Percentiles rank a stretch among this genome's conserved stretches.
phyloP scores from a whole-genome alignment of 64 coral and sea anemone species.

The Cladopsammia gracilis region DNA sequence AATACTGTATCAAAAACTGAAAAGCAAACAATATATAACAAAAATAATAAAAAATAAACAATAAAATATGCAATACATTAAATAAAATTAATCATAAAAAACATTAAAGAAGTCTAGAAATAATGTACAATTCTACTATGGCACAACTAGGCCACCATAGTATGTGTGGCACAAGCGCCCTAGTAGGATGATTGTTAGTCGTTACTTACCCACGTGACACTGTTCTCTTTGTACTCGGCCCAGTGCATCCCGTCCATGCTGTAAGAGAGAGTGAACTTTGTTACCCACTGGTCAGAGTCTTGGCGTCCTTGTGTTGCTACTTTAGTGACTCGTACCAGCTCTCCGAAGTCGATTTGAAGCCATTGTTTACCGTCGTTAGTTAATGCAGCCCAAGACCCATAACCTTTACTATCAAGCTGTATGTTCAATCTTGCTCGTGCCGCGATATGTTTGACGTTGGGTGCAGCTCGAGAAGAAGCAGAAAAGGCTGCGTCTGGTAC shows the following conservation, averaged over 20 bases:
- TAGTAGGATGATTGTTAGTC: not conserved
- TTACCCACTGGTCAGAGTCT: not conserved
- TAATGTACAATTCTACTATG: too few species aligned
- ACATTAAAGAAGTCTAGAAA: too few species aligned
- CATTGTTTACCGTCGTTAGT: slow-evolving; percentile 15
- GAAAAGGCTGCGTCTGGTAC: slow-evolving; percentile 32
- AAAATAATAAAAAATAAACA: too few species aligned
- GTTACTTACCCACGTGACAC: slow-evolving; percentile 1
- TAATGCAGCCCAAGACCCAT: not conserved
- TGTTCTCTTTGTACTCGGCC: slow-evolving; percentile 37
- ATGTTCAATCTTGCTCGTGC: slow-evolving; percentile 8
- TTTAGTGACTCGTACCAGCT: slow-evolving; percentile 10
- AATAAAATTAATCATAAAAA: too few species aligned
- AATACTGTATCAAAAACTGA: too few species aligned
- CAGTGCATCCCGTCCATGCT: slow-evolving; percentile 26
- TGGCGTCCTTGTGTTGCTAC: slow-evolving; percentile 25
- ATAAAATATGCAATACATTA: too few species aligned
- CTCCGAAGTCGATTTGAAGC: slow-evolving; percentile 36
- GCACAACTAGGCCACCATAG: too few species aligned
- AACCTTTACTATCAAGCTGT: not conserved
- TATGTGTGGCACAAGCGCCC: too few species aligned
- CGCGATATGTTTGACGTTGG: not conserved
- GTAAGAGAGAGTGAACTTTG: slow-evolving; percentile 25
- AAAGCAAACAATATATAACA: too few species aligned
- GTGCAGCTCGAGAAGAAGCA: not conserved